Conservation (phyloP, 2,888 invertebrate species). For the Zygogramma bicolorata region DNA sequence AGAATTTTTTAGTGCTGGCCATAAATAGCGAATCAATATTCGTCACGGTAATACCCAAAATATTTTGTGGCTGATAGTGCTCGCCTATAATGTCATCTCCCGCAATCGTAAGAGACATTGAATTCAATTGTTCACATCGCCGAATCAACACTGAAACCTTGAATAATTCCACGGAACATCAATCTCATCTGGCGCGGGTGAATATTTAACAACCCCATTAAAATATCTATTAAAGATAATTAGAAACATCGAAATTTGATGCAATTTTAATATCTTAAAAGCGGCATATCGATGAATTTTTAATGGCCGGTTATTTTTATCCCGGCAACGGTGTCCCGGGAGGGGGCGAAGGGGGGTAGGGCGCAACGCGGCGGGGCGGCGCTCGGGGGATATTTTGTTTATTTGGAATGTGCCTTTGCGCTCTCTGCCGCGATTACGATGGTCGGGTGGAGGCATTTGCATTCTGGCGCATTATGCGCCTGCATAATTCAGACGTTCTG, state of each 20-base stretch:
- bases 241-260: conserved; percentile 62
- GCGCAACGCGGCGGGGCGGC: not conserved
- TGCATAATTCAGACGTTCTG: conserved; percentile 54
- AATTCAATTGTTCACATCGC: no score
- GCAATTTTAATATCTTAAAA: conserved; percentile 64
- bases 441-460: conserved; percentile 45
- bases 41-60: no score
- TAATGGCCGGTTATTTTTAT: conserved; percentile 55
- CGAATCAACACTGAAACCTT: not conserved
- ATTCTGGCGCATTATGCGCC: conserved; percentile 54
- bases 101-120: not conserved
- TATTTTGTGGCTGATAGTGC: no score
- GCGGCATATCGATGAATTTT: conserved; percentile 57
- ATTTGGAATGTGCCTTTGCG: conserved; percentile 54
- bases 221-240: conserved; percentile 60
- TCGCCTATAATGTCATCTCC: no score
- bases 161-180: conserved; percentile 2
- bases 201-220: conserved; percentile 56
- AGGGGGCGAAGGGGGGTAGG: conserved; percentile 9
- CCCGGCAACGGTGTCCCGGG: conserved; percentile 31
- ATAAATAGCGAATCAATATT: no score
- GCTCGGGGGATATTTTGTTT: conserved; percentile 41
- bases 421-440: conserved; percentile 49
- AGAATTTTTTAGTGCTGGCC: no score
- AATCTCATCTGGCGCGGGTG: conserved; percentile 31